These are phyloP conservation scores for Lasioglossum zephyrum DNA, from an alignment of 2,888 invertebrate genomes.

Conservation along the genomic window DNA sequence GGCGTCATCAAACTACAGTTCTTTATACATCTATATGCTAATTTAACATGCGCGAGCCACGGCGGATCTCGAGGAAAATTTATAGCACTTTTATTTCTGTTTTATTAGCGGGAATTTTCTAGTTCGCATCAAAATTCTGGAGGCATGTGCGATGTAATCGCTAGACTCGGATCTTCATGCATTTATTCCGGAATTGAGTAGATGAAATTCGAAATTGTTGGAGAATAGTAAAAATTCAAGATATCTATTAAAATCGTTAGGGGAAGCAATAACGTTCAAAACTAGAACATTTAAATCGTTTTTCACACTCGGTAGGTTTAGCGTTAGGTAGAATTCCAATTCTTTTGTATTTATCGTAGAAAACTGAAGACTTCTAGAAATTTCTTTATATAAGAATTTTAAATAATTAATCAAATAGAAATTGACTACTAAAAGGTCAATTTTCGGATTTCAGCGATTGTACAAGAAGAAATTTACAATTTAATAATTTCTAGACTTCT, in stretches of 20 bases:
- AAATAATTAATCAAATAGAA: too few relatives aligned
- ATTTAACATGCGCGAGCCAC: neutral
- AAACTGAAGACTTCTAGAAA: neutral
- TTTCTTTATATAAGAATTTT: neutral
- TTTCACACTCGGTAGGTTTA: too few relatives aligned
- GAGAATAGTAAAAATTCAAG: too few relatives aligned
- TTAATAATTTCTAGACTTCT: neutral
- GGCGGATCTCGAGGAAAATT: neutral
- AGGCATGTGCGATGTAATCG: neutral
- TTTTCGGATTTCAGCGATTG: neutral
- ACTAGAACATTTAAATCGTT: too few relatives aligned
- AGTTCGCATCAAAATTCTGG: neutral
- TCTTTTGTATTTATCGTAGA: neutral
- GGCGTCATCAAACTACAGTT: neutral
- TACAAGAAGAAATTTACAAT: neutral
- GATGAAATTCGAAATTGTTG: too few relatives aligned
- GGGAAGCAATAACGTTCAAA: too few relatives aligned
- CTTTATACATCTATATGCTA: neutral
- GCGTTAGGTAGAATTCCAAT: neutral
- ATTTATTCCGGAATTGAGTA: too few relatives aligned
- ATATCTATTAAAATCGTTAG: too few relatives aligned
- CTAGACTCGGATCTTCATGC: neutral
- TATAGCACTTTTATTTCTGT: neutral
- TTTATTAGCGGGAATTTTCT: neutral
- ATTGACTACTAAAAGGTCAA: neutral